Percentiles rank a stretch among this genome's conserved stretches.
phyloP scores from a whole-genome alignment of 2,888 invertebrate species.

The Athalia cordata region DNA sequence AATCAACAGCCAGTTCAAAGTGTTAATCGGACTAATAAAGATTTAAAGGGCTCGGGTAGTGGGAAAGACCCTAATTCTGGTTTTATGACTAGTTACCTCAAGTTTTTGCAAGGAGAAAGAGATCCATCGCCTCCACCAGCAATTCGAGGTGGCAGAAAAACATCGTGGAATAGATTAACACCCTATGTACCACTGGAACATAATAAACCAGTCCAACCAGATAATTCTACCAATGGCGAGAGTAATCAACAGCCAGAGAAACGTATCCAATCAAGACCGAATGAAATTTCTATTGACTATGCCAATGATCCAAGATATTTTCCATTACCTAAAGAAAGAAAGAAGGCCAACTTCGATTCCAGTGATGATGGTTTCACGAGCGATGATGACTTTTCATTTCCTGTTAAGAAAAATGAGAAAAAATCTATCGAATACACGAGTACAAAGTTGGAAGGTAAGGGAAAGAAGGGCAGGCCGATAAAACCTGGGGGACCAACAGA shows the following conservation, averaged over 20 bases:
- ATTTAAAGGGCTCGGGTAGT: conserved; percentile 77
- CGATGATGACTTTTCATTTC: conserved; percentile 75
- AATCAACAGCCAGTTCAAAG: conserved; percentile 60
- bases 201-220: conserved; percentile 53
- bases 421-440: conserved; percentile 52
- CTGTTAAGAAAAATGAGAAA: conserved; percentile 63
- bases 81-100: conserved; percentile 91
- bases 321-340: conserved; percentile 83
- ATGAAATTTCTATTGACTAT: conserved; percentile 74
- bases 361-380: conserved; percentile 80
- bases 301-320: conserved; percentile 83
- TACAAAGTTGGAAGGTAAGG: conserved; percentile 61
- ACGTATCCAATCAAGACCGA: conserved; percentile 58
- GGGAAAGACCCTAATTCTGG: conserved; percentile 80
- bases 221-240: conserved; percentile 52
- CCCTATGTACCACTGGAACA: conserved; percentile 63
- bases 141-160: conserved; percentile 80
- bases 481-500: conserved; percentile 73
- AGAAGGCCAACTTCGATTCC: conserved; percentile 80
- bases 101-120: conserved; percentile 88
- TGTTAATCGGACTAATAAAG: conserved; percentile 78
- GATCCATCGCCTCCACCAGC: conserved; percentile 88
- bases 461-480: conserved; percentile 72
- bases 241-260: conserved; percentile 50
- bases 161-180: conserved; percentile 79